Base-by-base conservation (phyloP, 2,113 vertebrate genomes). In the Argyrosomus japonicus region DNA sequence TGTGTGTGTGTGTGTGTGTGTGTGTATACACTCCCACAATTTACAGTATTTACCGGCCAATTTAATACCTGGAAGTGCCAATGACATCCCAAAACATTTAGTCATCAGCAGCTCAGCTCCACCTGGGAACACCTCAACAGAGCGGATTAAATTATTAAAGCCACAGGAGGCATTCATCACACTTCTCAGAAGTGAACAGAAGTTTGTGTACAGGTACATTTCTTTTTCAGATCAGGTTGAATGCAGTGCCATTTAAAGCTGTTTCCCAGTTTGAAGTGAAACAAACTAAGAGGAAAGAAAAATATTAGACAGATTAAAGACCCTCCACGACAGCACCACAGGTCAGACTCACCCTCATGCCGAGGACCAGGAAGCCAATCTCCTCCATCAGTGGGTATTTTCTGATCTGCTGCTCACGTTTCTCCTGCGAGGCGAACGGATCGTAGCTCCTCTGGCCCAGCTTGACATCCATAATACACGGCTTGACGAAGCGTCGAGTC, bases 391-490 rank as follows among this genome's bases (percentile, higher is more conserved):
- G 92, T 0, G 98, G 98, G 87, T 99, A 99, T 85, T 99, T 99
- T 91, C 95, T 96, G 93, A 99, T 96, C 95, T 99, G 98, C 85
- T 99, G 97, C 57, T 97, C 96, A 50, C 98, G 96, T 92, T 99
- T 99, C 95, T 99, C 98, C 23, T 96, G 95, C 0, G 97, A 99
- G 47, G 98, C 98, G 15, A 96, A 98, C 0, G 98, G 98, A 64
- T 99, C 98, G 0, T 99, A 99, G 93, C 97, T 99, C 85, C 96
- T 96, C 91, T 95, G 97, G 78, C 98, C 98, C 84, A 99, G 97
- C 95, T 99, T 99, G 70, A 99, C 98, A 58, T 99, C 98, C 98
- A 99, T 99, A 93, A 99, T 99, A 89, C 98, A 99, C 25, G 98
- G 98, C 83, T 97, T 98, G 68, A 92, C 92, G 90, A 99, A 99